Conservation (phyloP, 2,113 vertebrate genomes). For the Hydropotes inermis region DNA sequence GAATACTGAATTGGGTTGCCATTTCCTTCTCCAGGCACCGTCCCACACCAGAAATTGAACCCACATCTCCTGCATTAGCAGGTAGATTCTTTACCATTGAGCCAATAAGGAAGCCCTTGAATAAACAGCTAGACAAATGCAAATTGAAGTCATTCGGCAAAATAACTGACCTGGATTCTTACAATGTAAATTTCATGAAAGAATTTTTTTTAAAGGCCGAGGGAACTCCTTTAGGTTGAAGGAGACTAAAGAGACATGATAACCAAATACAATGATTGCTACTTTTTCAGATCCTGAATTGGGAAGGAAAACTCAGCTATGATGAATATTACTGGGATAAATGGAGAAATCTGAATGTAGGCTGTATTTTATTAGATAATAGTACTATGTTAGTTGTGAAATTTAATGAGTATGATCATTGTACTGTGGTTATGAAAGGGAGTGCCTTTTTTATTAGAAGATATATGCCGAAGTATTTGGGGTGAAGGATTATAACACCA, state of each 20-base stretch:
- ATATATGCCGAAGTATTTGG: not conserved
- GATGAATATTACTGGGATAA: not conserved
- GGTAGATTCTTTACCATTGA: not conserved
- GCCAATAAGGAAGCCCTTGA: not conserved
- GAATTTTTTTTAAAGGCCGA: not conserved
- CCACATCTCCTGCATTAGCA: not conserved
- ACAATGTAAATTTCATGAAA: not conserved
- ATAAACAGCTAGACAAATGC: not conserved
- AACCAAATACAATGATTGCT: not conserved
- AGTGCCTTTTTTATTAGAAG: not conserved
- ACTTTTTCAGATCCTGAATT: not conserved
- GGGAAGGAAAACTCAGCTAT: not conserved
- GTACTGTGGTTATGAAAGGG: not conserved
- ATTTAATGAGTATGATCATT: not conserved
- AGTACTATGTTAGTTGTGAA: not conserved
- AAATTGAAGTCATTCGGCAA: not conserved
- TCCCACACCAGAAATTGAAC: not conserved
- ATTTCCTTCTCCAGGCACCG: not conserved
- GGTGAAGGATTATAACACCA: not conserved
- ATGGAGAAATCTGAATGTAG: not conserved
- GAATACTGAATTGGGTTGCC: not conserved
- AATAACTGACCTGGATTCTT: not conserved
- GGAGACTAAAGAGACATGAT: not conserved
- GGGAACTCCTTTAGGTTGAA: not conserved
- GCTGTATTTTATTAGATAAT: not conserved